Evolutionary conservation across 2,113 vertebrate species (phyloP).

Genomic region (Etheostoma spectabile): DNA sequence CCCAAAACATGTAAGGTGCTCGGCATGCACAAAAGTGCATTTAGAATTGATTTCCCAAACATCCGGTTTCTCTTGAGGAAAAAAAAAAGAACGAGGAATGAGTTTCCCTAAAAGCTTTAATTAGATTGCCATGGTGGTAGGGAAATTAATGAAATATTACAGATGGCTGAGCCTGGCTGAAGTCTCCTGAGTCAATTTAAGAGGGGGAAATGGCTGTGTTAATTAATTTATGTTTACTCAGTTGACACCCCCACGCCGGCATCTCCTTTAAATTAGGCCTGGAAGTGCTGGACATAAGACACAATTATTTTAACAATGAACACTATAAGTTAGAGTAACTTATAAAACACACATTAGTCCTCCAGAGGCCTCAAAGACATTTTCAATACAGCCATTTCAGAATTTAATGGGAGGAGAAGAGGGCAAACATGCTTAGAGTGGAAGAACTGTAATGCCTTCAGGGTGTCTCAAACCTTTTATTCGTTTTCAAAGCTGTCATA

Average conservation of each 20-base stretch:
- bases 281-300: neutral
- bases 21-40: neutral
- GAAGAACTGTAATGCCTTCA: neutral
- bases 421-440: neutral
- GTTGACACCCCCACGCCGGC: neutral
- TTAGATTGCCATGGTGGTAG: neutral
- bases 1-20: too few species aligned
- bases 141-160: neutral
- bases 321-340: neutral
- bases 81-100: neutral
- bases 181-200: constrained; percentile 8
- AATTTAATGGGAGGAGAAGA: neutral
- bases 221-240: constrained; percentile 8
- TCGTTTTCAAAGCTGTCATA: neutral
- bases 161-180: neutral
- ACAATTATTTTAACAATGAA: neutral
- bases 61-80: neutral
- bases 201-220: neutral
- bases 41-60: neutral
- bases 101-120: constrained; percentile 5
- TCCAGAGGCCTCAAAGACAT: neutral
- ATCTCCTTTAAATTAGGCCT: neutral
- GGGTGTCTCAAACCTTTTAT: neutral
- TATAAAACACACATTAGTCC: neutral
- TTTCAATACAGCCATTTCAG: neutral